A percentile compares a stretch with the other conserved stretches of the same genome.
phyloP scores from a whole-genome alignment of 2,888 invertebrate genomes.

The Himalopsyche anomala region DNA sequence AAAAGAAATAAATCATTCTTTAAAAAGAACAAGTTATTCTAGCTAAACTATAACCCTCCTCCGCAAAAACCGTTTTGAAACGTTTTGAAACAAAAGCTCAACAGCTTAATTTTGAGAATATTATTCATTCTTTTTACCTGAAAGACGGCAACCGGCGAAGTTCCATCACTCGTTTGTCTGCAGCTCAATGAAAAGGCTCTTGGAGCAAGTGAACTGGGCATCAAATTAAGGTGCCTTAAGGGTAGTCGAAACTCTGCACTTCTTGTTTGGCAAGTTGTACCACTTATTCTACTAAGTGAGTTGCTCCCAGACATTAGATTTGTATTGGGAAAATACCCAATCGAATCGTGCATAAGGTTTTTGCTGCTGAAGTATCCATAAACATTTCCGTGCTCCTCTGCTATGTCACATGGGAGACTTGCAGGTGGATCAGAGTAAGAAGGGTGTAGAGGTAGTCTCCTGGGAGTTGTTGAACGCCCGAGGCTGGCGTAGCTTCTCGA shows the following conservation, averaged over 20 bases:
- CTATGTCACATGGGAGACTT: background rate
- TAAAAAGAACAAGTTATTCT: background rate
- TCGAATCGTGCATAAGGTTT: slow-evolving; percentile 22
- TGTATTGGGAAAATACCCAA: slow-evolving; percentile 38
- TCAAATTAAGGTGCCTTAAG: slow-evolving; percentile 64
- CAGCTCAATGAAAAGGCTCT: slow-evolving; percentile 63
- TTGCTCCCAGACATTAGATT: slow-evolving; percentile 44
- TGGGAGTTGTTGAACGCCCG: slow-evolving; percentile 72
- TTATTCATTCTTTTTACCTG: slow-evolving; percentile 55
- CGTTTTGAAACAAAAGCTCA: background rate
- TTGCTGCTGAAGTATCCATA: slow-evolving; percentile 24
- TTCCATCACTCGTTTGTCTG: slow-evolving; percentile 56
- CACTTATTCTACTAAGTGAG: slow-evolving; percentile 45
- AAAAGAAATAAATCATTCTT: background rate
- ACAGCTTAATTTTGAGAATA: background rate
- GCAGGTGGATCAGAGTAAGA: slow-evolving; percentile 67
- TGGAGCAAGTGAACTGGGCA: slow-evolving; percentile 61
- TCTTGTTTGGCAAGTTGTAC: slow-evolving; percentile 44
- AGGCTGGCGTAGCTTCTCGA: slow-evolving; percentile 76
- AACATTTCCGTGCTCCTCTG: slow-evolving; percentile 21
- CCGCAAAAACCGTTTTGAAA: background rate
- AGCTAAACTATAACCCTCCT: slow-evolving; percentile 13
- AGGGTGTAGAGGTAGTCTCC: slow-evolving; percentile 73
- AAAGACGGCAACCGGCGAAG: slow-evolving; percentile 61
- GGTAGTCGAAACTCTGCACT: slow-evolving; percentile 61